A percentile compares a stretch with the other conserved stretches of the same genome.
These are phyloP conservation scores for Hipposideros larvatus DNA, from an alignment of 2,797 vertebrate species.

Conservation along the genomic window DNA sequence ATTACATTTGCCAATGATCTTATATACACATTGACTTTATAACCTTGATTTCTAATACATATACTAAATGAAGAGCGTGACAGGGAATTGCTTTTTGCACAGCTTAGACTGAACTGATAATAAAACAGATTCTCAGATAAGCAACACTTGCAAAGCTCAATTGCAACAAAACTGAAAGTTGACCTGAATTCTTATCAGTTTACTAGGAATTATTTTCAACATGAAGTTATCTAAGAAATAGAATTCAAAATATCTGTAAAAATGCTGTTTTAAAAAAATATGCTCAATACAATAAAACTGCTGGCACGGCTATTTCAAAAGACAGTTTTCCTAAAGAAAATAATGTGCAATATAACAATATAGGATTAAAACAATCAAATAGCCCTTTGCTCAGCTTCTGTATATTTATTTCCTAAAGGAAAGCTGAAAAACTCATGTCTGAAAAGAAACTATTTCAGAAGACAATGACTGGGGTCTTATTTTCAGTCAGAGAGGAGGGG, in stretches of 20 bases:
- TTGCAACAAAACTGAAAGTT: constrained; percentile 11
- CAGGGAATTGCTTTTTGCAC: neutral
- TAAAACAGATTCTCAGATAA: neutral
- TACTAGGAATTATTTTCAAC: neutral
- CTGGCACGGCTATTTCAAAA: constrained; percentile 16
- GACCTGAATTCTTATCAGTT: neutral
- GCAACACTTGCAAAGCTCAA: neutral
- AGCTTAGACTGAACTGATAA: neutral
- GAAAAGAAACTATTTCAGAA: neutral
- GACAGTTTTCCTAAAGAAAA: neutral
- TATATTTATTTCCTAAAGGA: neutral
- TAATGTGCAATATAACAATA: neutral
- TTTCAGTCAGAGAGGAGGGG: neutral
- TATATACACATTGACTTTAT: neutral
- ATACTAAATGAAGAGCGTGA: neutral
- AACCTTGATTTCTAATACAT: neutral
- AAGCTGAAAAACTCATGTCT: neutral
- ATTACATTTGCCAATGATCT: neutral
- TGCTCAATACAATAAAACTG: neutral
- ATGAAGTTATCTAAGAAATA: neutral
- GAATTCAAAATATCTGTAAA: constrained; percentile 8
- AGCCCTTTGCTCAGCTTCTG: neutral
- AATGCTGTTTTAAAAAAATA: neutral
- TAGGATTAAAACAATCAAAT: neutral
- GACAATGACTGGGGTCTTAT: neutral